These are phyloP conservation scores for Ectemnius cavifrons DNA, from an alignment of 2,888 invertebrate genomes.

Conservation along the genomic window DNA sequence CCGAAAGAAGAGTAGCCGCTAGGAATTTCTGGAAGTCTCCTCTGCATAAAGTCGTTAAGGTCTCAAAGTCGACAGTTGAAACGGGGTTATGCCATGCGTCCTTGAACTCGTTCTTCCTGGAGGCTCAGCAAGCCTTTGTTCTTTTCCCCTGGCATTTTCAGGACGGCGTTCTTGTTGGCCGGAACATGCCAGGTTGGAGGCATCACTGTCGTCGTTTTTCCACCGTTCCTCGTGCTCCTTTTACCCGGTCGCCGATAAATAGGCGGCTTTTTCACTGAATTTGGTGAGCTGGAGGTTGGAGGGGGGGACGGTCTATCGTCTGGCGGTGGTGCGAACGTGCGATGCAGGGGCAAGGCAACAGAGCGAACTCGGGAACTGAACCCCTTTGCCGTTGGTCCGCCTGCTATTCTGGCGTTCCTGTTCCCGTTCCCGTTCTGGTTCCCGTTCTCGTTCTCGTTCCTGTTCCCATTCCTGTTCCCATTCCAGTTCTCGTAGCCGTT, in stretches of 20 bases:
- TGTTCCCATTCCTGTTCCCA: background rate
- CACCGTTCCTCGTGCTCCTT: background rate
- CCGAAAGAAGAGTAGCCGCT: too few species aligned
- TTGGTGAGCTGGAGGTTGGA: conserved; percentile 21
- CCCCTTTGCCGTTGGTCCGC: conserved; percentile 15
- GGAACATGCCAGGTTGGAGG: background rate
- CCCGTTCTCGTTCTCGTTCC: conserved; percentile 4
- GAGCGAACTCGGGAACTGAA: conserved; percentile 19
- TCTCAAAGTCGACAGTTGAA: too few species aligned
- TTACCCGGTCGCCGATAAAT: conserved; percentile 45
- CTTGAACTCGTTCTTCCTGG: too few species aligned
- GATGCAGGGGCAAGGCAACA: too few species aligned
- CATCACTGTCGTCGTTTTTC: conserved; percentile 18
- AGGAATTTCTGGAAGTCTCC: too few species aligned
- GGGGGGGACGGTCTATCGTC: too few species aligned
- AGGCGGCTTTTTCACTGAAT: conserved; percentile 44
- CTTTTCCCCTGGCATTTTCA: too few species aligned
- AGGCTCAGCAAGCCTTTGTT: too few species aligned
- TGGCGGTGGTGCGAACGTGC: too few species aligned
- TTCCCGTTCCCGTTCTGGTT: background rate
- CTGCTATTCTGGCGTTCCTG: background rate
- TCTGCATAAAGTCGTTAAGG: too few species aligned
- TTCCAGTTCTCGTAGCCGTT: conserved; percentile 36
- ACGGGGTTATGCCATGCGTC: too few species aligned
- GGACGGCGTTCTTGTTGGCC: too few species aligned